A percentile compares a stretch with the other conserved stretches of the same genome.
Evolutionary conservation across 53 echinoderm and acorn worm species (phyloP).

Genomic region (Mesocentrotus franciscanus): DNA sequence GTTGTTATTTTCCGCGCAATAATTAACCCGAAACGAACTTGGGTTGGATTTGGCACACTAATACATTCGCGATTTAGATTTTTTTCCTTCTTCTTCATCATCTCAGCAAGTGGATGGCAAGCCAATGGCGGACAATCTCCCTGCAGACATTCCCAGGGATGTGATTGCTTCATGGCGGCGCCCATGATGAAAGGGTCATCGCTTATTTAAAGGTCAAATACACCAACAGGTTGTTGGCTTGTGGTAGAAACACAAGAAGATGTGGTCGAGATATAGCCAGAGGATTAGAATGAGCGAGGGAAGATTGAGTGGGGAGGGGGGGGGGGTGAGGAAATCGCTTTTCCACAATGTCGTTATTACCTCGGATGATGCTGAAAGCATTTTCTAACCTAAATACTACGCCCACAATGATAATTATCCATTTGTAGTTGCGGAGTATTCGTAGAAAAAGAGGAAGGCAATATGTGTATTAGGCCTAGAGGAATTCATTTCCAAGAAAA

Average conservation of each 20-base stretch:
- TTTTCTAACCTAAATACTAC: not conserved
- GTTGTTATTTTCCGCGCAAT: not conserved
- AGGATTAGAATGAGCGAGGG: not conserved
- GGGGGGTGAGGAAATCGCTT: not conserved
- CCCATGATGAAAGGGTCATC: conserved; percentile 41
- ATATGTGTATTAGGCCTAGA: not conserved
- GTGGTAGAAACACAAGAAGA: conserved; percentile 20
- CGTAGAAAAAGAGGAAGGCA: not conserved
- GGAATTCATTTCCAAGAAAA: not conserved
- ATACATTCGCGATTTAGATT: not conserved
- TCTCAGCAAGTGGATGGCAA: not conserved
- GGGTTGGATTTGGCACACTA: not conserved
- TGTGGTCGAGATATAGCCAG: not conserved
- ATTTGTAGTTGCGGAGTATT: not conserved
- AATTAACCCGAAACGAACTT: not conserved
- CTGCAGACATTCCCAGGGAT: conserved; percentile 56
- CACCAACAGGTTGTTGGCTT: conserved; percentile 47
- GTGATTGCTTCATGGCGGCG: conserved; percentile 7
- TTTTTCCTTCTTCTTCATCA: not conserved
- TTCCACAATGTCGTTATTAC: not conserved
- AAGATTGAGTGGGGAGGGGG: not conserved
- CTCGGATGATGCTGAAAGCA: not conserved
- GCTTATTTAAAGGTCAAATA: conserved; percentile 55
- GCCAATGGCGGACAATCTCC: conserved; percentile 35
- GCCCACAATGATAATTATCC: not conserved